Evolutionary conservation across 2,797 vertebrate genomes (phyloP).

Genomic region (Tangara arthus): DNA sequence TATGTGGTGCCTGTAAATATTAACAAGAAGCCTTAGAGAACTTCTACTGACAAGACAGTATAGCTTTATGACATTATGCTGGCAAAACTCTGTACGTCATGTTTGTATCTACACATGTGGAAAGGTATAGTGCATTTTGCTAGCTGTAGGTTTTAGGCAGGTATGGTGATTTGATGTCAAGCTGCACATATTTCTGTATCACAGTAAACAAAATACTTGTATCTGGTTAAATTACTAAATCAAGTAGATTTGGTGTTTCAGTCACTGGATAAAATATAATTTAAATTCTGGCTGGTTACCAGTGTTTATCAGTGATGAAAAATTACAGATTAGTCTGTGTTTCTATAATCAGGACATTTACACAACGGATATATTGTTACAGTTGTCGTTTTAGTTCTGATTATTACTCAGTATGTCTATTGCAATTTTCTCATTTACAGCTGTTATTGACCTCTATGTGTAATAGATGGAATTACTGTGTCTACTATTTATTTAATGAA

Average conservation of each 20-base stretch:
- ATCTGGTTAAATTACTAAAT: conserved; percentile 10
- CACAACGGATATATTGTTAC: conserved; percentile 58
- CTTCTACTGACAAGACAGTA: conserved; percentile 57
- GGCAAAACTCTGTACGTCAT: conserved; percentile 37
- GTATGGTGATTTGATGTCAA: background rate
- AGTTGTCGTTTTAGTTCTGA: conserved; percentile 60
- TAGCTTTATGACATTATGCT: conserved; percentile 51
- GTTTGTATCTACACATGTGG: background rate
- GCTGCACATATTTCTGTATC: background rate
- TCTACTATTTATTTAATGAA: conserved; percentile 57
- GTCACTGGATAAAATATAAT: background rate
- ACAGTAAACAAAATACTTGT: background rate
- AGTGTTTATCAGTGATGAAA: conserved; percentile 26
- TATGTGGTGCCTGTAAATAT: conserved; percentile 23
- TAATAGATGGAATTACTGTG: conserved; percentile 59
- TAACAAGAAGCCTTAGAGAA: conserved; percentile 66
- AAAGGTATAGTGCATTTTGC: background rate
- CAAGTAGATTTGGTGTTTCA: background rate
- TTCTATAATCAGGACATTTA: conserved; percentile 39
- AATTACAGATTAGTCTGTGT: conserved; percentile 18
- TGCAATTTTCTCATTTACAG: conserved; percentile 59
- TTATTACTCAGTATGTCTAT: conserved; percentile 64
- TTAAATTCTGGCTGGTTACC: background rate
- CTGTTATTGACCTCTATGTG: conserved; percentile 24
- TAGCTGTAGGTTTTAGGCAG: conserved; percentile 4